phyloP scores from a whole-genome alignment of 2,797 vertebrate species.

The Rhynchotus rufescens region DNA sequence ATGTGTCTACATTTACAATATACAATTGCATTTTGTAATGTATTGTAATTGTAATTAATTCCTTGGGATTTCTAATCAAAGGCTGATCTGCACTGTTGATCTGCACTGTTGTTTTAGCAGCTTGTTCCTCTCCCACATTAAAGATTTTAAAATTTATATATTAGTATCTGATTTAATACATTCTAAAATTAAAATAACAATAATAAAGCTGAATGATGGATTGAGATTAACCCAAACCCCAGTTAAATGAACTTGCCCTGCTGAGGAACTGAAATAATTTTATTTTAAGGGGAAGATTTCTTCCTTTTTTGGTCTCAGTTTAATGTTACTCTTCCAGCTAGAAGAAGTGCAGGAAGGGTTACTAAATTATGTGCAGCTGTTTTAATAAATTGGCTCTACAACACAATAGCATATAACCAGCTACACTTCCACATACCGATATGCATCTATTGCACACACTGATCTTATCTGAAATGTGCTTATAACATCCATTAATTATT shows the following conservation, averaged over 20 bases:
- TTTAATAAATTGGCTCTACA: conserved; percentile 46
- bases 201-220: not conserved
- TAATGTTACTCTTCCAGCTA: not conserved
- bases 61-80: not conserved
- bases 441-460: conserved; percentile 26
- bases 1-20: not conserved
- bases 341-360: not conserved
- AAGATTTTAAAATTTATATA: not conserved
- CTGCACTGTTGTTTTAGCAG: not conserved
- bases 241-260: not conserved
- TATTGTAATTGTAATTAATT: not conserved
- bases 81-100: not conserved
- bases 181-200: not conserved
- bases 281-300: not conserved
- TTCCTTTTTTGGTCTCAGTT: conserved; percentile 15
- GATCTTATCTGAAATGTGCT: conserved; percentile 32
- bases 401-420: not conserved
- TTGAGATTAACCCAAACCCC: not conserved
- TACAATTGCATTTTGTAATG: not conserved
- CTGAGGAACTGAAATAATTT: not conserved
- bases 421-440: not conserved
- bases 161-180: not conserved
- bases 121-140: not conserved
- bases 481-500: conserved; percentile 36
- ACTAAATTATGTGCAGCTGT: conserved; percentile 62